phyloP scores from a whole-genome alignment of 2,888 invertebrate genomes.

The Amorpha juglandis region DNA sequence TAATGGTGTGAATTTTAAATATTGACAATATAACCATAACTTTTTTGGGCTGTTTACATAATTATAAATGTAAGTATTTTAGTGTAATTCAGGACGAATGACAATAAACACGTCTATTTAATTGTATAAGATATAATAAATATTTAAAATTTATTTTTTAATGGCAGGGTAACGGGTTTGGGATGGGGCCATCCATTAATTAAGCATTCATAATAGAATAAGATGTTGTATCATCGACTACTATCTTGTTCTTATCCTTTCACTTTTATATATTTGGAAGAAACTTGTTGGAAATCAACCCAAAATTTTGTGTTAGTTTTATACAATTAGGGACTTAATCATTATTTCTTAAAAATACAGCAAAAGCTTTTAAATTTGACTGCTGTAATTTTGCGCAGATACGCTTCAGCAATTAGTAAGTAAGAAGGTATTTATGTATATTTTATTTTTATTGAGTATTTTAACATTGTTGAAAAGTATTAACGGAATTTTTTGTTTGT shows the following conservation, averaged over 20 bases:
- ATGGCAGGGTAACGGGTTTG: slow-evolving; percentile 39
- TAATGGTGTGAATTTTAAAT: slow-evolving; percentile 35
- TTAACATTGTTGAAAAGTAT: too few species aligned
- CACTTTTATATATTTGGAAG: background rate
- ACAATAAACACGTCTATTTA: slow-evolving; percentile 55
- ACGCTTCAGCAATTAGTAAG: too few species aligned
- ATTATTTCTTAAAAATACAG: too few species aligned
- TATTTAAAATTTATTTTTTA: slow-evolving; percentile 36
- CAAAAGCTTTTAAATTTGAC: too few species aligned
- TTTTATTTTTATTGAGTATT: too few species aligned
- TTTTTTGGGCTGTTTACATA: slow-evolving; percentile 56
- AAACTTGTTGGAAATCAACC: background rate
- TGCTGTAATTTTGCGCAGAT: too few species aligned
- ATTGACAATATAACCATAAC: slow-evolving; percentile 46
- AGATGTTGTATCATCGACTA: background rate
- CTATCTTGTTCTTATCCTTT: background rate
- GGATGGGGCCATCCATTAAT: slow-evolving; percentile 35
- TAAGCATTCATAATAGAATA: background rate
- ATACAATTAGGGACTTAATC: too few species aligned
- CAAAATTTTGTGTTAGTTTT: background rate
- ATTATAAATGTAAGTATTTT: slow-evolving; percentile 31
- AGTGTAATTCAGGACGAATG: slow-evolving; percentile 38
- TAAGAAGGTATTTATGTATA: too few species aligned
- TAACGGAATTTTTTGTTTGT: too few species aligned
- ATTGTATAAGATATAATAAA: slow-evolving; percentile 28